phyloP scores from a whole-genome alignment of 2,888 invertebrate genomes.

The Glyphotaelius pellucidus region DNA sequence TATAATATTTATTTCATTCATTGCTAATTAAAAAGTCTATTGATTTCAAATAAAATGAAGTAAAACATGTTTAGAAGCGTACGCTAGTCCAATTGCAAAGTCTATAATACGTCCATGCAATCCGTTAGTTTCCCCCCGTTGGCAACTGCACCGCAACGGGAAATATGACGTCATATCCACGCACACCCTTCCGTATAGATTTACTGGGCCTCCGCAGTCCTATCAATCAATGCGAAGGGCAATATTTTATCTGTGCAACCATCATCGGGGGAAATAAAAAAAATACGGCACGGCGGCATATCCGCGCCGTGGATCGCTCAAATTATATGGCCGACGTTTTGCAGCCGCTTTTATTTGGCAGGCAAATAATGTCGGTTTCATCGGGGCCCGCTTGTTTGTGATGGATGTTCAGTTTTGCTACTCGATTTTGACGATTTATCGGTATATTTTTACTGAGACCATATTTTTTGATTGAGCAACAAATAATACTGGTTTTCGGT shows the following conservation, averaged over 20 bases:
- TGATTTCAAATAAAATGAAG: background rate
- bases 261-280: slow-evolving; percentile 49
- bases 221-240: slow-evolving; percentile 62
- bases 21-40: background rate
- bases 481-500: background rate
- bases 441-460: slow-evolving; percentile 24
- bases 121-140: slow-evolving; percentile 23
- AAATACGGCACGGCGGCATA: slow-evolving; percentile 42
- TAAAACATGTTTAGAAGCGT: background rate
- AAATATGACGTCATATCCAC: slow-evolving; percentile 41
- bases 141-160: slow-evolving; percentile 32
- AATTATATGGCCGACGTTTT: slow-evolving; percentile 20
- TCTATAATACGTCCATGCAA: background rate
- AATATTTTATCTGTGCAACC: slow-evolving; percentile 61
- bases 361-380: slow-evolving; percentile 40
- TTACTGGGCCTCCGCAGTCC: slow-evolving; percentile 52
- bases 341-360: slow-evolving; percentile 18
- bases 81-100: background rate
- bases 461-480: background rate
- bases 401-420: slow-evolving; percentile 12
- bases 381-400: slow-evolving; percentile 39
- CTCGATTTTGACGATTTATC: background rate
- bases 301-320: slow-evolving; percentile 21
- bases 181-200: slow-evolving; percentile 15
- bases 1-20: background rate